Evolutionary conservation across 2,888 invertebrate species (phyloP), one percentile per base, ranked within the genome.

Genomic region (Hirtodrosophila duncani): DNA sequence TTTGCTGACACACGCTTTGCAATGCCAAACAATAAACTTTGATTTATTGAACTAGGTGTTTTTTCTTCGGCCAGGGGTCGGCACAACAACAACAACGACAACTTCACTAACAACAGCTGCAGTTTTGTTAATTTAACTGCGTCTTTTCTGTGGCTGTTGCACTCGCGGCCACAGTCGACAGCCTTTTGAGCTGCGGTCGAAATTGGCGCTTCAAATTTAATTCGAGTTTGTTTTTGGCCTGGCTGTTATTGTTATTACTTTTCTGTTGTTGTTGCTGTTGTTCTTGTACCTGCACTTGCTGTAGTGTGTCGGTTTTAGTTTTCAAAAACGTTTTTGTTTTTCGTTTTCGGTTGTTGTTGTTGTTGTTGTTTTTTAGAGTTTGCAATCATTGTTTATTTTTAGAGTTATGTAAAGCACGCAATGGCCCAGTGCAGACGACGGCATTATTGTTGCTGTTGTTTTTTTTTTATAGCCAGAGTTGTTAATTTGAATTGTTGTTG

Each of bases 321-420:
- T 45, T 43, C 60, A 52, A 46, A 58, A 42, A 42, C 48, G 34
- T 62, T 60, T 34, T 31, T 49, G 34, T 20, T 48, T 43, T 38
- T 34, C 24, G 30, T 55, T 61, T 41, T 42, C 11, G 3, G 20
- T 29, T 23, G 38, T 29, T 44, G 10, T 44, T 41, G 29, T 55
- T 52, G 41, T 45, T 31, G 9, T 26, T 21, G 9, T 29, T 39
- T 50, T 52, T 50, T 36, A 50, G 36, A 17, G 52, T 16, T 30
- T 53, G 38, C 33, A 42, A 42, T 26, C 36, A 34, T 41, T 52
- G 34, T 50, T 49, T 56, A 56, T 56, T 56, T 20, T 30, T 26
- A 30, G 27, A 41, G 44, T 67, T 63, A 63, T 78, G 62, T 70
- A 66, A 68, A 67, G 58, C 81, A 82, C 64, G 74, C 74, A 64